Evolutionary conservation across 2,113 vertebrate species (phyloP), one percentile per base, ranked within the genome.

Genomic region (Phyllostomus discolor): DNA sequence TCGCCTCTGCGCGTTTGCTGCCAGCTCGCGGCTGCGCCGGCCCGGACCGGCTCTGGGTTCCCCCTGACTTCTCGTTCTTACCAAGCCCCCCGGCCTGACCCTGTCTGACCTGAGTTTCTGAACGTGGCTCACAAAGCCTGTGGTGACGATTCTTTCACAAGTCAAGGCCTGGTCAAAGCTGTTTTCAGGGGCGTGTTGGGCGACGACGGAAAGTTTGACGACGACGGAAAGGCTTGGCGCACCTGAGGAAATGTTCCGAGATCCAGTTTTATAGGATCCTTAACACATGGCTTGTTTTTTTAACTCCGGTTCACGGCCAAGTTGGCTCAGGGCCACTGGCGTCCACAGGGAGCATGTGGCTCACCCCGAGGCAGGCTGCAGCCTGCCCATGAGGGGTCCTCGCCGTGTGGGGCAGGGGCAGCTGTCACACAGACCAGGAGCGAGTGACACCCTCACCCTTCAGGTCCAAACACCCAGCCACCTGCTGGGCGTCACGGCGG

Each of bases 41-140:
- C 19, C n/a, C 17, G 38, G 0, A 41, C 1, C 3, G 14, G 20
- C 0, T 1, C 35, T 10, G 1, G 20, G 19, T 4, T 48, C 28
- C 6, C 66, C 38, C 31, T 11, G 14, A 2, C 22, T 19, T 41
- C 26, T 57, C 28, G 7, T 8, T 41, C 35, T 59, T 2, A 6
- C 8, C 3, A 24, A 26, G 11, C 38, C 1, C 3, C 1, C 38
- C 24, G 11, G 43, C 24, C 20, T 35, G 35, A 38, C 14, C 2
- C 31, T 28, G n/a, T 24, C 38, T 1, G 11, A 19, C 52, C 24
- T 1, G 81, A 57, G 19, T 38, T 43, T 43, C 59, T 16, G 3
- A 38, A 26, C 20, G 4, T 26, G 6, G 57, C 52, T 62, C 35
- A 22, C 24, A 19, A 9, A 57, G 48, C 50, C 78, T 15, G 16